Percentiles rank a stretch among this genome's conserved stretches.
Conservation (phyloP, 2,113 vertebrate species). For the Notarius quadriscutis region DNA sequence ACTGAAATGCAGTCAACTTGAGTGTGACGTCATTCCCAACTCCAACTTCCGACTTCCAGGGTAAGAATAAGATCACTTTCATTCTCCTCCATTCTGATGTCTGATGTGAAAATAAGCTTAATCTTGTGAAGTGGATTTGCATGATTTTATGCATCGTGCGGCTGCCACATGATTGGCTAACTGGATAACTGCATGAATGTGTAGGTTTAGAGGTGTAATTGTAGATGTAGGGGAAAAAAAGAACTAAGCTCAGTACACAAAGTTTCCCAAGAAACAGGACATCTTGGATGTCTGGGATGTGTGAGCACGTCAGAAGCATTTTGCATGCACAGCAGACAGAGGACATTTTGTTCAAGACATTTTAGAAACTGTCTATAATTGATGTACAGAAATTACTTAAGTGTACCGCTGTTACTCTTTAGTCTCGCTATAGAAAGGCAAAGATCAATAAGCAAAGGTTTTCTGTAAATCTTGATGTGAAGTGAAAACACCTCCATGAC, state of each 20-base stretch:
- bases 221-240: neutral
- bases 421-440: neutral
- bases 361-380: neutral
- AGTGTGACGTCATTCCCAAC: too few relatives aligned
- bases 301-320: neutral
- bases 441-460: neutral
- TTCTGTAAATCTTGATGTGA: neutral
- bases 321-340: neutral
- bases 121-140: neutral
- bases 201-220: neutral
- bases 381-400: neutral
- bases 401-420: neutral
- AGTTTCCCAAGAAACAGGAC: neutral
- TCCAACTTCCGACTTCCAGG: too few relatives aligned
- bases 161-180: neutral
- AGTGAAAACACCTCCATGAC: neutral
- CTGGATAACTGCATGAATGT: neutral
- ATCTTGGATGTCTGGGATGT: neutral
- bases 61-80: neutral
- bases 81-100: neutral
- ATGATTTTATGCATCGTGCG: neutral
- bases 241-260: neutral
- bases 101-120: neutral
- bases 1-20: too few relatives aligned
- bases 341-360: neutral